Base-by-base conservation (phyloP, 2,113 vertebrate genomes). In the Solenodon paradoxus region DNA sequence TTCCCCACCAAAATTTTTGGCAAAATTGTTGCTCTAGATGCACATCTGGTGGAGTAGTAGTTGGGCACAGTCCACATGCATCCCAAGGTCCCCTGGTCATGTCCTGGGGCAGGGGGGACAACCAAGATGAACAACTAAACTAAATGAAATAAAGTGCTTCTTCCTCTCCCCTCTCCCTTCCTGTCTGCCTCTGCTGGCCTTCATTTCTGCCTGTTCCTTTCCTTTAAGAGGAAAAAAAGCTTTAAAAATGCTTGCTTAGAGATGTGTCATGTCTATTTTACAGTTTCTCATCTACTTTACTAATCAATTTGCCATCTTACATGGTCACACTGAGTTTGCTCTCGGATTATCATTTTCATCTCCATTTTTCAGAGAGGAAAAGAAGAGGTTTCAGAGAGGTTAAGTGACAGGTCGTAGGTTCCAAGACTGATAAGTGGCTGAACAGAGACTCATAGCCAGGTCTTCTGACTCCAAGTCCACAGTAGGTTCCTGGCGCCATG, bases 21-120 rank as follows among this genome's bases (percentile, higher is more conserved):
- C 85, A 42, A 86, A 84, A 61, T 6, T 30, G 45, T 66, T 51
- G 79, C 32, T 93, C 45, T 79, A 42, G 88, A 85, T n/a, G n/a
- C n/a, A n/a, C n/a, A n/a, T n/a, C n/a, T n/a, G n/a, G n/a, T n/a
- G n/a, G n/a, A n/a, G n/a, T n/a, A n/a, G n/a, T n/a, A n/a, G n/a
- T n/a, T n/a, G n/a, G n/a, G n/a, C n/a, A n/a, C n/a, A n/a, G n/a
- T n/a, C n/a, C n/a, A n/a, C n/a, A n/a, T n/a, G n/a, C n/a, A n/a
- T n/a, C n/a, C n/a, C n/a, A n/a, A n/a, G n/a, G n/a, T n/a, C n/a
- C n/a, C n/a, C n/a, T n/a, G n/a, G n/a, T n/a, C n/a, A n/a, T n/a
- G n/a, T n/a, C n/a, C n/a, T n/a, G n/a, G n/a, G n/a, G n/a, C n/a
- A n/a, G n/a, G n/a, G n/a, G n/a, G n/a, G n/a, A n/a, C n/a, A n/a